Percentiles rank a stretch among this genome's conserved stretches.
phyloP scores from a whole-genome alignment of 1,140 invertebrate genomes.

The Heliconius himera region DNA sequence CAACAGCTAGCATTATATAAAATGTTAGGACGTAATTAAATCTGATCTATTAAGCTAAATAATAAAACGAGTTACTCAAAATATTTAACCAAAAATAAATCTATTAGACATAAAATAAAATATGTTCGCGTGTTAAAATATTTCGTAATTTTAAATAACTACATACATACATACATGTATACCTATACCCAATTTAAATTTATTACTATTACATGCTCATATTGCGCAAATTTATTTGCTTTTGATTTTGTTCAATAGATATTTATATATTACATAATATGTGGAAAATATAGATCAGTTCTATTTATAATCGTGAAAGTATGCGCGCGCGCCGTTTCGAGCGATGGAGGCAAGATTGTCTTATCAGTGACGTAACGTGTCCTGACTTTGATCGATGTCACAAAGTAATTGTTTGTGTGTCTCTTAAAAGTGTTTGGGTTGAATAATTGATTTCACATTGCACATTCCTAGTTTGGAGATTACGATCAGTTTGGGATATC shows the following conservation, averaged over 20 bases:
- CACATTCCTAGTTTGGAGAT: constrained; percentile 20
- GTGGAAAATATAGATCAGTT: constrained; percentile 32
- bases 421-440: constrained; percentile 17
- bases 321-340: constrained; percentile 20
- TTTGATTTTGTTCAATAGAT: constrained; percentile 31
- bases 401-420: constrained; percentile 31
- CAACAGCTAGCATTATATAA: not conserved
- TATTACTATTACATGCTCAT: constrained; percentile 23
- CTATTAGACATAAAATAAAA: constrained; percentile 13
- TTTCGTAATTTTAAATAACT: constrained; percentile 38
- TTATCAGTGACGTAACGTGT: constrained; percentile 28
- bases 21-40: not conserved
- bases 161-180: constrained; percentile 22
- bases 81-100: constrained; percentile 19
- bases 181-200: constrained; percentile 32
- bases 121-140: constrained; percentile 11
- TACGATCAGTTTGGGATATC: not conserved
- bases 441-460: constrained; percentile 30
- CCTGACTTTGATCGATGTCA: constrained; percentile 41
- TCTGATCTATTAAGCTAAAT: constrained; percentile 17
- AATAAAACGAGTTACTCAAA: constrained; percentile 17
- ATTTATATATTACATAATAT: constrained; percentile 30
- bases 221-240: constrained; percentile 37
- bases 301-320: constrained; percentile 37
- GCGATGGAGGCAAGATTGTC: constrained; percentile 18